Percentiles rank a stretch among this genome's conserved stretches.
Conservation (phyloP, 2,113 vertebrate species). For the Mormoops blainvillei region DNA sequence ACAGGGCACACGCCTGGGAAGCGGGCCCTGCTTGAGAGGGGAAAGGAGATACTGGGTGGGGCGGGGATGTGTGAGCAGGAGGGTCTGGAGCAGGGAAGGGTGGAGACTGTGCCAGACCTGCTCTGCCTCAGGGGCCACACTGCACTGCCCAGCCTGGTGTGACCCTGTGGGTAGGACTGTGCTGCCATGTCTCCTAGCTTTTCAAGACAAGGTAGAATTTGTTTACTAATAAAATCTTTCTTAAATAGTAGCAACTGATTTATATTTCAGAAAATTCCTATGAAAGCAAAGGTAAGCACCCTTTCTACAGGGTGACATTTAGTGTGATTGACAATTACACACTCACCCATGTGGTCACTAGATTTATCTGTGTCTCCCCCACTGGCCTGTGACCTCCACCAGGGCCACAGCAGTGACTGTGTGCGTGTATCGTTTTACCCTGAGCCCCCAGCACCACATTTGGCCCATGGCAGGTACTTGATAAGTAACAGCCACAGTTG, state of each 20-base stretch:
- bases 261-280: not conserved
- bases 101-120: not conserved
- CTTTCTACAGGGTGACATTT: not conserved
- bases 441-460: fast-evolving
- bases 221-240: not conserved
- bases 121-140: not conserved
- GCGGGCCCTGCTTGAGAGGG: fast-evolving
- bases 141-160: fast-evolving
- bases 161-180: not conserved
- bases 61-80: not conserved
- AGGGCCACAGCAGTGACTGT: not conserved
- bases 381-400: not conserved
- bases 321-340: no score
- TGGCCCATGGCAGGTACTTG: fast-evolving
- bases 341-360: not conserved
- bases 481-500: not conserved
- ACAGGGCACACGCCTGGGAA: fast-evolving
- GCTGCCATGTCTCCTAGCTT: fast-evolving
- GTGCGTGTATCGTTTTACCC: fast-evolving
- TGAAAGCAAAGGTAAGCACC: not conserved
- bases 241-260: not conserved
- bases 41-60: not conserved
- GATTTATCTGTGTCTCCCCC: not conserved
- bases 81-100: fast-evolving
- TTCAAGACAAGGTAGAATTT: not conserved